Conservation (phyloP, 2,113 vertebrate genomes). For the Talpa occidentalis region DNA sequence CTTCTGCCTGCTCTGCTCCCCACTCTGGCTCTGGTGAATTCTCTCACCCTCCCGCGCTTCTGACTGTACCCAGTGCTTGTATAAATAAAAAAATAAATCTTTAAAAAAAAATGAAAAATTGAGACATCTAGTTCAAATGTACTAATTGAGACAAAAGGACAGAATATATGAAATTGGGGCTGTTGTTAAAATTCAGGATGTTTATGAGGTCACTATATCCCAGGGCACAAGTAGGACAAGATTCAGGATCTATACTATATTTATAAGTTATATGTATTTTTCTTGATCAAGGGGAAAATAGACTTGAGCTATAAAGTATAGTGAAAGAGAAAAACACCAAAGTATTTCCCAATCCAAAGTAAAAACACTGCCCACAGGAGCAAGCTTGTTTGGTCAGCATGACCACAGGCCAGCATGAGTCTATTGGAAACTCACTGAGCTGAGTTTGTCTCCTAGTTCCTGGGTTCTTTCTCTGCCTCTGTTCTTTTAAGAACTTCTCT, state of each 20-base stretch:
- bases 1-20: too few relatives aligned
- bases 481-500: neutral
- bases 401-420: neutral
- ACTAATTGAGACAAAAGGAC: neutral
- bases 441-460: neutral
- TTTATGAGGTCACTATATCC: neutral
- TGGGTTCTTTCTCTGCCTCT: neutral
- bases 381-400: neutral
- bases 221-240: neutral
- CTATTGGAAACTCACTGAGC: neutral
- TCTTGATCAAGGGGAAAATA: neutral
- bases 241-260: neutral
- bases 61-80: too few relatives aligned
- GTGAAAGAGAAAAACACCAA: neutral
- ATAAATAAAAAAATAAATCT: too few relatives aligned
- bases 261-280: neutral
- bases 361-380: neutral
- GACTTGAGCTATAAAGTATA: neutral
- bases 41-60: too few relatives aligned
- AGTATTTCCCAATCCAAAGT: constrained; percentile 9
- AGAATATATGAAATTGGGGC: neutral
- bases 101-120: neutral
- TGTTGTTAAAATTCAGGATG: neutral
- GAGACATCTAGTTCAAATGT: neutral
- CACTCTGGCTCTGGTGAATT: too few relatives aligned